Percentiles rank a stretch among this genome's conserved stretches.
These are phyloP conservation scores for Cataglyphis albicans DNA, from an alignment of 2,888 invertebrate species.

Conservation along the genomic window DNA sequence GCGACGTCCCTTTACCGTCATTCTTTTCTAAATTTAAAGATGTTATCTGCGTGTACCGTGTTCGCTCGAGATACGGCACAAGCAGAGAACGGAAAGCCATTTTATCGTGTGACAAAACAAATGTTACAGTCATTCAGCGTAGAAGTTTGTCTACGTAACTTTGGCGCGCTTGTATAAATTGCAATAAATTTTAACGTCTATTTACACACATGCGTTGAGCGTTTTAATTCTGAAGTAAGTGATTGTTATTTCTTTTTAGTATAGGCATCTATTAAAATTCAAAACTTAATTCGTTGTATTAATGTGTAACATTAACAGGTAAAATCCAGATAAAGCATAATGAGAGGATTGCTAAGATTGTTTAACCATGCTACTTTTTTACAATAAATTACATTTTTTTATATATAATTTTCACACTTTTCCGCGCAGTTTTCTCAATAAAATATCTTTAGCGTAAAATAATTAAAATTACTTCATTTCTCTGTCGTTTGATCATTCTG, in stretches of 20 bases:
- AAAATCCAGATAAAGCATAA: neutral
- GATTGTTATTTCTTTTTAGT: neutral
- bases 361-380: neutral
- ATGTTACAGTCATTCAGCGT: conserved; percentile 18
- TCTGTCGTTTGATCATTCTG: conserved; percentile 26
- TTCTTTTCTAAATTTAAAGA: conserved; percentile 54
- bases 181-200: neutral
- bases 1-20: conserved; percentile 33
- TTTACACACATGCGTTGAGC: neutral
- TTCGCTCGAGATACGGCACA: conserved; percentile 32
- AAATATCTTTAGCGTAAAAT: neutral
- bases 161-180: conserved; percentile 25
- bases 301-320: neutral
- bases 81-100: conserved; percentile 32
- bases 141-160: conserved; percentile 19
- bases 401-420: conserved; percentile 4
- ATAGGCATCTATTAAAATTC: neutral
- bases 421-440: neutral
- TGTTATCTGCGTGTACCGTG: conserved; percentile 35
- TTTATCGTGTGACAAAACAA: conserved; percentile 41
- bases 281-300: neutral
- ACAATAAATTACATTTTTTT: neutral
- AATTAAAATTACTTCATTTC: neutral
- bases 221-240: conserved; percentile 2
- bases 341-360: neutral